These are phyloP conservation scores for Agonopterix subpropinquella DNA, from an alignment of 2,888 invertebrate species.

Conservation along the genomic window DNA sequence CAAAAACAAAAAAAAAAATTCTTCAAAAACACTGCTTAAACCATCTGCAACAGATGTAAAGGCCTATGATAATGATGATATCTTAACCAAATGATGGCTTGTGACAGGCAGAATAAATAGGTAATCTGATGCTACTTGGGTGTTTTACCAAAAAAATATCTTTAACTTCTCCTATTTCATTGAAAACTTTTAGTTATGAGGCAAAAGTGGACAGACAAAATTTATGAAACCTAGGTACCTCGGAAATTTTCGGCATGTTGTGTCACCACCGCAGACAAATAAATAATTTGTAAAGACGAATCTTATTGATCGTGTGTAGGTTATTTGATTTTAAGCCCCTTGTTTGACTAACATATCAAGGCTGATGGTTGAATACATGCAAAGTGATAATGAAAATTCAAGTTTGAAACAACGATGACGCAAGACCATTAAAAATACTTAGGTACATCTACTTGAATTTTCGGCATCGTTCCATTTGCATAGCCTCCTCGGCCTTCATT, in stretches of 20 bases:
- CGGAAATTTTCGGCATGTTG: conserved; percentile 6
- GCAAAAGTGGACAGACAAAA: too few species aligned
- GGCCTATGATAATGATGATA: too few species aligned
- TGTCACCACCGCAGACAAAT: conserved; percentile 38
- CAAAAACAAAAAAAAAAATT: too few species aligned
- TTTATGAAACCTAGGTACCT: too few species aligned
- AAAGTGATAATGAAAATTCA: conserved; percentile 76
- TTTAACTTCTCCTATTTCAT: too few species aligned
- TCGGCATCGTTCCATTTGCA: conserved; percentile 72
- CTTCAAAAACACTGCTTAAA: too few species aligned
- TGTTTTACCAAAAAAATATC: too few species aligned
- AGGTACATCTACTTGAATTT: conserved; percentile 66
- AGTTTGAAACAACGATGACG: conserved; percentile 72
- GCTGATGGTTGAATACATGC: conserved; percentile 66
- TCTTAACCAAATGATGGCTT: too few species aligned
- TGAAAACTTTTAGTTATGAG: too few species aligned
- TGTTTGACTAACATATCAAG: conserved; percentile 75
- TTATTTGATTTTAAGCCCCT: conserved; percentile 68
- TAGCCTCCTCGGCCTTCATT: conserved; percentile 69
- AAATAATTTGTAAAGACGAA: conserved; percentile 53
- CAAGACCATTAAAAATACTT: conserved; percentile 72
- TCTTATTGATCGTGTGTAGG: conserved; percentile 62
- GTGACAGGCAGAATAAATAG: too few species aligned
- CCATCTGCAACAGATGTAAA: too few species aligned
- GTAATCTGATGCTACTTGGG: too few species aligned